A percentile compares a stretch with the other conserved stretches of the same genome.
These are phyloP conservation scores for Speoplatyrhinus poulsoni DNA, from an alignment of 2,113 vertebrate genomes.

Conservation along the genomic window DNA sequence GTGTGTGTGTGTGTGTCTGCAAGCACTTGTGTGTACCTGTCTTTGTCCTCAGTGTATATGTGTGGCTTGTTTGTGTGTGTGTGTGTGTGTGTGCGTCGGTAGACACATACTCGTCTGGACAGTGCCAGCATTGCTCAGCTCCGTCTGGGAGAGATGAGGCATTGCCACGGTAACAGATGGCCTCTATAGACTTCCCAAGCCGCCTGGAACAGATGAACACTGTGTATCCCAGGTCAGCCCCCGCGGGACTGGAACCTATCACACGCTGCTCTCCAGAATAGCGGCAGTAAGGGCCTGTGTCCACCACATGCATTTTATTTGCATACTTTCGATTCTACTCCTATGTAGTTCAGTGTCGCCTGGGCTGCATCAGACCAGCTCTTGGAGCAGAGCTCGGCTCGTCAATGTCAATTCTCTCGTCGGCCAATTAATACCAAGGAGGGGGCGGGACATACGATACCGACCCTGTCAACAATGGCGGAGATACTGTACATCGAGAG, in stretches of 20 bases:
- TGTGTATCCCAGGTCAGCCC: slow-evolving; percentile 37
- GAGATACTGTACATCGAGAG: too few species aligned
- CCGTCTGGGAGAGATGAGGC: background rate
- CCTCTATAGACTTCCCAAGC: slow-evolving; percentile 30
- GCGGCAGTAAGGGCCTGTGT: background rate
- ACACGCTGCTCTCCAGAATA: slow-evolving; percentile 28
- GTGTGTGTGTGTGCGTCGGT: background rate
- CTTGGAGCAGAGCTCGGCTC: too few species aligned
- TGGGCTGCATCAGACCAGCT: too few species aligned
- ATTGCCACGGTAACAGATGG: slow-evolving; percentile 54
- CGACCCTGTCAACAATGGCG: too few species aligned
- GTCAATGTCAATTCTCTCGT: too few species aligned
- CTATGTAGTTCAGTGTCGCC: too few species aligned
- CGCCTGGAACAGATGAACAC: slow-evolving; percentile 14
- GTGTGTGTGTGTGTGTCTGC: background rate
- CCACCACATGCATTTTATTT: too few species aligned
- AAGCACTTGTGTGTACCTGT: background rate
- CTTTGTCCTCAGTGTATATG: background rate
- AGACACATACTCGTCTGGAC: too few species aligned
- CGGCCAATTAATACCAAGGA: too few species aligned
- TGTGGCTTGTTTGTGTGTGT: background rate
- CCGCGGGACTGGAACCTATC: slow-evolving; percentile 27
- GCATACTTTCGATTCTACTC: too few species aligned
- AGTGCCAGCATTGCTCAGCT: background rate
- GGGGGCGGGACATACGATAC: too few species aligned